phyloP scores from a whole-genome alignment of 2,888 invertebrate species.

The Drosophila meridionalis region DNA sequence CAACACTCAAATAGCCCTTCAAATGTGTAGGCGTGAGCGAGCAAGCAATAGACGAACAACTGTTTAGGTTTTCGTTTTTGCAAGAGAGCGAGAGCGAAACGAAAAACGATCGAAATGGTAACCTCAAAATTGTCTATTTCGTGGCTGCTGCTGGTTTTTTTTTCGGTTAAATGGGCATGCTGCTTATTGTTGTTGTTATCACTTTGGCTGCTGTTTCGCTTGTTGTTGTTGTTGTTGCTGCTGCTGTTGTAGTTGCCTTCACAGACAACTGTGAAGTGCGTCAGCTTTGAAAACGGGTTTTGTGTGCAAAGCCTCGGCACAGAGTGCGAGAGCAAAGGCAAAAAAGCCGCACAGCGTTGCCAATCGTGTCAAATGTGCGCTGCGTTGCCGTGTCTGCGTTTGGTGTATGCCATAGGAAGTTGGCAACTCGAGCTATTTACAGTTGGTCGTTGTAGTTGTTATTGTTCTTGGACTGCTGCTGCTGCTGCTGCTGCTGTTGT shows the following conservation, averaged over 20 bases:
- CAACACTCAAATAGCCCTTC: constrained; percentile 28
- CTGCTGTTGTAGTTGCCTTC: constrained; percentile 33
- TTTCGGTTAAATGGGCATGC: constrained; percentile 57
- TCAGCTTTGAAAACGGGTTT: constrained; percentile 64
- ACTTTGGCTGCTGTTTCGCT: constrained; percentile 24
- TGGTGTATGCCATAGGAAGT: constrained; percentile 17
- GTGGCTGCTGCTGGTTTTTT: constrained; percentile 37
- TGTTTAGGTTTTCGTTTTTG: constrained; percentile 9
- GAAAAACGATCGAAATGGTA: constrained; percentile 43
- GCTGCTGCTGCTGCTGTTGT: neutral
- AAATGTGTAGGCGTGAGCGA: constrained; percentile 6
- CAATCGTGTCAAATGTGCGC: constrained; percentile 39
- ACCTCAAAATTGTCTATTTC: constrained; percentile 61
- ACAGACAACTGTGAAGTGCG: constrained; percentile 48
- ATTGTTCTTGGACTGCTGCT: constrained; percentile 1
- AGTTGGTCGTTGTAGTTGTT: constrained; percentile 29
- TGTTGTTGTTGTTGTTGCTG: constrained; percentile 9
- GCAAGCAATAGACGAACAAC: constrained; percentile 6
- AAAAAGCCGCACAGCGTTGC: constrained; percentile 52
- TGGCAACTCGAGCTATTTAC: constrained; percentile 40
- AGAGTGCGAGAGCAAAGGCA: constrained; percentile 28
- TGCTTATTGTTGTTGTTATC: constrained; percentile 22
- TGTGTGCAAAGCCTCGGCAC: neutral
- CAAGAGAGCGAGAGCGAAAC: constrained; percentile 16
- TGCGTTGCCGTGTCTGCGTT: constrained; percentile 10